Base-by-base conservation (phyloP, 2,113 vertebrate genomes). In the Daphoenositta chrysoptera region DNA sequence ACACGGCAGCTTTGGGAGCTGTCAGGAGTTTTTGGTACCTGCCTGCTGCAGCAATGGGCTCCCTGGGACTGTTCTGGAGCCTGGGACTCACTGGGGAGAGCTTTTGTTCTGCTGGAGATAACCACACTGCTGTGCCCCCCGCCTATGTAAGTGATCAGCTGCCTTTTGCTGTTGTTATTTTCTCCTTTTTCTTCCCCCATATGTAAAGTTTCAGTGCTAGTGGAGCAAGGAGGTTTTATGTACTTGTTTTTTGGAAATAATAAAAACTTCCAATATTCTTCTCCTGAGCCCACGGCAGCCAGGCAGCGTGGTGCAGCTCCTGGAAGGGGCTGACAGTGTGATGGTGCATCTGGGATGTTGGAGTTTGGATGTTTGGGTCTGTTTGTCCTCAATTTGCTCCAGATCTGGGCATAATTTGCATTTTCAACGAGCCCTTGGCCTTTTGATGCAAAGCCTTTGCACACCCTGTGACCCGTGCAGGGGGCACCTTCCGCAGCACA, bases 91-190 rank as follows among this genome's bases (percentile, higher is more conserved):
- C 45, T 79, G 92, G 80, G 58, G 51, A 65, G 9, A 66, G 51
- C 81, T 93, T 77, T 58, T 60, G 56, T 79, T 92, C 83, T 93
- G 45, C 91, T 75, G 70, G 37, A 89, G 48, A 35, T 31, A 71
- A 48, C 35, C 63, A 27, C 0, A 4, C 19, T 58, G 54, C 21
- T 37, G 9, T 87, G 22, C n/a, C 19, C 31, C 31, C 42, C 78
- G 48, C 37, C 6, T 23, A 6, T 48, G 45, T 4, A 28, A 75
- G 23, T 42, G 12, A 65, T 94, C 63, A 33, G 22, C 71, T 79
- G 40, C 54, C 27, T 51, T 39, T 10, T 35, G 26, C 31, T n/a
- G n/a, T 18, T 27, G 12, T n/a, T 31, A 4, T 11, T 18, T 44
- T 13, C 4, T 54, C 5, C 7, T 13, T 26, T 64, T 71, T 20